These are phyloP conservation scores for Helobdella robusta DNA, from an alignment of 2,888 invertebrate genomes.

Conservation along the genomic window DNA sequence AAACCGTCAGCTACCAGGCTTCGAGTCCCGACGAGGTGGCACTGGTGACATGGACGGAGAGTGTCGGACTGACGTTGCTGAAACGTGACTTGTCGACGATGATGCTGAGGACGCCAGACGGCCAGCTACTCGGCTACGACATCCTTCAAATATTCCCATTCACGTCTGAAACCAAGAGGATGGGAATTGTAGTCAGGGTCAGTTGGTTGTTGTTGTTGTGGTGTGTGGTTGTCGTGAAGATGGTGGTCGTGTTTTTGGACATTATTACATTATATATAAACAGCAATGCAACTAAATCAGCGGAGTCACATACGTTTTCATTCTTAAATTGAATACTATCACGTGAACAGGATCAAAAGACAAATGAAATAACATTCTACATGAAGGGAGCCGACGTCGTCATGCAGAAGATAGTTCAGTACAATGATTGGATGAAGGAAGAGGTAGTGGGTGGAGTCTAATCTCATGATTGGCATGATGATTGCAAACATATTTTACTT, in stretches of 20 bases:
- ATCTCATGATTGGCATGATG: too few species aligned
- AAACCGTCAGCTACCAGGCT: conserved; percentile 58
- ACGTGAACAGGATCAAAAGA: conserved; percentile 57
- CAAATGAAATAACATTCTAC: conserved; percentile 83
- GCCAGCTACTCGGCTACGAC: conserved; percentile 49
- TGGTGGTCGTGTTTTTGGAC: background rate
- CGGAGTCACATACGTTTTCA: background rate
- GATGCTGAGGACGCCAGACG: conserved; percentile 53
- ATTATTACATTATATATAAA: background rate
- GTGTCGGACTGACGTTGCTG: conserved; percentile 59
- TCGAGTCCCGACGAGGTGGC: conserved; percentile 70
- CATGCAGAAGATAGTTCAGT: conserved; percentile 77
- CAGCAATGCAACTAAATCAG: background rate
- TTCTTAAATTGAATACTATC: background rate
- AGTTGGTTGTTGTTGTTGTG: too few species aligned
- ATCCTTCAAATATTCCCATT: conserved; percentile 63
- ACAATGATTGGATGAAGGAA: conserved; percentile 86
- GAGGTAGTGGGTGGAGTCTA: too few species aligned
- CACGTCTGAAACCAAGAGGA: conserved; percentile 65
- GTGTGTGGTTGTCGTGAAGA: background rate
- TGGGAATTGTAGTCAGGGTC: conserved; percentile 65
- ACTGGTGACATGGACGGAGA: conserved; percentile 65
- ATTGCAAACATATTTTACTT: too few species aligned
- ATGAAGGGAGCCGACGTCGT: conserved; percentile 96
- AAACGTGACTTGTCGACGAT: conserved; percentile 56